A percentile compares a stretch with the other conserved stretches of the same genome.
phyloP scores from a whole-genome alignment of 2,888 invertebrate genomes.

The Pyrrhia umbra region DNA sequence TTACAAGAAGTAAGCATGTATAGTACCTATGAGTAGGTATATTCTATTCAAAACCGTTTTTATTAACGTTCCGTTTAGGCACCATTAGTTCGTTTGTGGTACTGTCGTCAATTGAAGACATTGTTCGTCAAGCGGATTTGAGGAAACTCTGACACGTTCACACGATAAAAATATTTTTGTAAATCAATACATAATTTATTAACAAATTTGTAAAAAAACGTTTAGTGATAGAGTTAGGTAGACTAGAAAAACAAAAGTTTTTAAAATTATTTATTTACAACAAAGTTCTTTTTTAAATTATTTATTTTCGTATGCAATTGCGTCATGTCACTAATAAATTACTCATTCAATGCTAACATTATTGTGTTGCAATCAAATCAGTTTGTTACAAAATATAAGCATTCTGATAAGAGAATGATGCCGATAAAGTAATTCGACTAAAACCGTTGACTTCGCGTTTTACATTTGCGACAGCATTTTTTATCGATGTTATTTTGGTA shows the following conservation, averaged over 20 bases:
- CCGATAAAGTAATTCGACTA: constrained; percentile 16
- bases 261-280: neutral
- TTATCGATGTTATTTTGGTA: constrained; percentile 2
- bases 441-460: constrained; percentile 26
- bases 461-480: neutral
- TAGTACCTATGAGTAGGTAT: too few species aligned
- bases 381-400: constrained; percentile 11
- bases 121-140: too few species aligned
- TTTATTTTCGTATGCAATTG: too few species aligned
- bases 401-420: constrained; percentile 37
- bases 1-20: too few species aligned
- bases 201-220: too few species aligned
- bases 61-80: too few species aligned
- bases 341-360: constrained; percentile 30
- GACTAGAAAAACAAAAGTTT: neutral
- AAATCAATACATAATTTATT: too few species aligned
- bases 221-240: neutral
- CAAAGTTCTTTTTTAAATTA: constrained; percentile 6
- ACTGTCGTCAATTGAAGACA: too few species aligned
- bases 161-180: too few species aligned
- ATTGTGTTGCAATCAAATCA: constrained; percentile 3
- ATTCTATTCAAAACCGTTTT: too few species aligned
- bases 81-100: too few species aligned
- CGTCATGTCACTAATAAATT: constrained; percentile 11
- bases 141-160: too few species aligned